Evolutionary conservation across 2,113 vertebrate genomes (phyloP).

Genomic region (Hyperoodon ampullatus): DNA sequence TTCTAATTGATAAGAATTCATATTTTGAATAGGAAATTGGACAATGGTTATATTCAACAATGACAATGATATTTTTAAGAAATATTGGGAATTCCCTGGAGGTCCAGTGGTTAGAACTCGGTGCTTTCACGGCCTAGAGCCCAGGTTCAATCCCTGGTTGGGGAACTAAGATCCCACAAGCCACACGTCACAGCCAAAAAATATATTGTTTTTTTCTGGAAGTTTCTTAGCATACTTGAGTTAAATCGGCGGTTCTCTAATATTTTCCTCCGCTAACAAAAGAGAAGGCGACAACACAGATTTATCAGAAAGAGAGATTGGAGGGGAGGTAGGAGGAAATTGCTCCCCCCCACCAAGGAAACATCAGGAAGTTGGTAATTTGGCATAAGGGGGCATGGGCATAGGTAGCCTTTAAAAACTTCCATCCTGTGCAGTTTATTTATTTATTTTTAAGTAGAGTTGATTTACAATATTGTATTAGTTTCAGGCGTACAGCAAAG

Average conservation of each 20-base stretch:
- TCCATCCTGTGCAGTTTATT: not conserved
- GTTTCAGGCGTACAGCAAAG: not conserved
- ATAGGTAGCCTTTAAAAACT: not conserved
- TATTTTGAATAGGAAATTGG: not conserved
- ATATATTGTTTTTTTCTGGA: not conserved
- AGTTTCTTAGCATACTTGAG: not conserved
- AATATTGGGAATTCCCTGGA: not conserved
- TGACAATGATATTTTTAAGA: not conserved
- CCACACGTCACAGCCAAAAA: rapidly evolving
- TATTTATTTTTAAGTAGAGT: not conserved
- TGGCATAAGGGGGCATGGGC: too few species aligned
- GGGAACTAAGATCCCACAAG: too few species aligned
- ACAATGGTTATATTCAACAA: not conserved
- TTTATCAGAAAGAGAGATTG: not conserved
- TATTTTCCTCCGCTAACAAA: not conserved
- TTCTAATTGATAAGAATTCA: not conserved
- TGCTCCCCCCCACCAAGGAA: not conserved
- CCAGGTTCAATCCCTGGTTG: too few species aligned
- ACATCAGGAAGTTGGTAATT: not conserved
- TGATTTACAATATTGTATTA: not conserved
- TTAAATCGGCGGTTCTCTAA: not conserved
- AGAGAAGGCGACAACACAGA: not conserved
- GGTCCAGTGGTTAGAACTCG: too few species aligned
- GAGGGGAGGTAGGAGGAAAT: not conserved
- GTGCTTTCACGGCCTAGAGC: too few species aligned